Evolutionary conservation across 2,113 vertebrate genomes (phyloP), one percentile per base, ranked within the genome.

Genomic region (Tinamus guttatus): DNA sequence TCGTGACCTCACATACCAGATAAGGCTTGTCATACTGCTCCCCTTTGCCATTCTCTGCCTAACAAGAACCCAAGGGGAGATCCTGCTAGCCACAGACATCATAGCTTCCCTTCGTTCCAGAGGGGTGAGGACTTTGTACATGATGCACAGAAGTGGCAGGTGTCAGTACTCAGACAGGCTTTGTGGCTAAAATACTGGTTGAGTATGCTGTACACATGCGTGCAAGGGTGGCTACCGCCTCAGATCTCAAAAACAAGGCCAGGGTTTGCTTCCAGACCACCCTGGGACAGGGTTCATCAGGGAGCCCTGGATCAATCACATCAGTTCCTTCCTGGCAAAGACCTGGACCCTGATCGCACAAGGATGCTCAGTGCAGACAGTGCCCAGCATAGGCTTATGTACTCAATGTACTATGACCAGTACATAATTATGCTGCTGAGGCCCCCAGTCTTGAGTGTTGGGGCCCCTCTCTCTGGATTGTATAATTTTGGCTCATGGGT

Each of bases 241-340:
- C 1, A 5, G 7, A 3, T 4, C 18, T 21, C 18, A 25, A 16
- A 3, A 73, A 24, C 28, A 59, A 25, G 30, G 30, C 28, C 21
- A 18, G 51, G 27, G n/a, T 14, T 2, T 36, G 36, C 38, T 75
- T 18, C 38, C 43, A 73, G 17, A 43, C 19, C 30, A 21, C 6
- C 30, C 9, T 0, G 1, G 20, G 6, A 20, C 7, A 22, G 2
- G 15, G n/a, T 9, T 14, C 0, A 13, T 13, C 10, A 8, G 28
- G 4, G 1, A 60, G 59, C 14, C 59, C n/a, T 12, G n/a, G 59
- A 47, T 47, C 47, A 47, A 47, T 20, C 47, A 47, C 19, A 21
- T 22, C 30, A 3, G 6, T 0, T 51, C 5, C 41, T 65, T 12
- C 0, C 1, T 5, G 7, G 15, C 52, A 47, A 32, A 3, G 1